Evolutionary conservation across 2,113 vertebrate species (phyloP), one percentile per base, ranked within the genome.

Genomic region (Poeciliopsis prolifica): DNA sequence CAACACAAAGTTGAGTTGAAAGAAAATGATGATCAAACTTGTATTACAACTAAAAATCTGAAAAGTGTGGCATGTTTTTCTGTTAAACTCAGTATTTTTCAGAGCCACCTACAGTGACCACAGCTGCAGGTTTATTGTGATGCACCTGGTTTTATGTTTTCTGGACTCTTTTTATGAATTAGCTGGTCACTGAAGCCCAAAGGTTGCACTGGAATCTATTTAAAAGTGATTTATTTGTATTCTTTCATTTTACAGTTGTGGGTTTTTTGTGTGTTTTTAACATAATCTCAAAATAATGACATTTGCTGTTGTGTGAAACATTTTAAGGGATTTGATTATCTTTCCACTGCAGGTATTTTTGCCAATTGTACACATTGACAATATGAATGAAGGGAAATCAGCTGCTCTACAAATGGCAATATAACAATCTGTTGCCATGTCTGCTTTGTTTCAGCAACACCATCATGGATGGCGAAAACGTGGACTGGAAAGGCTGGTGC

Each of bases 401-500:
- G 12, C 4, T 69, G 51, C 17, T 61, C 24, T 3, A 3, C 44
- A 14, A 69, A 74, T 65, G 33, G 33, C 35, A 11, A 10, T 64
- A 28, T 3, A 61, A 40, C 0, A 5, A 30, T 63, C 0, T 15
- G 26, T 78, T 76, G 69, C 13, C 8, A 14, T 72, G 11, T 76
- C 42, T 74, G 5, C 15, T 48, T 14, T 24, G 28, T 61, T 61
- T 70, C 30, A 94, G 93, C 68, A 40, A 76, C 17, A 4, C 44
- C 19, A 80, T 85, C 42, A 3, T 19, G 0, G 84, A 91, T 1
- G 91, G 92, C 14, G 84, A 77, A 15, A 94, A 91, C 17, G 93
- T 94, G 76, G 94, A 95, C 85, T 94, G 93, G 94, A 24, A 84
- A 0, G 93, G 92, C 62, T 95, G 94, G 94, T 93, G 91, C 78